Percentiles rank a stretch among this genome's conserved stretches.
These are phyloP conservation scores for Recurvirostra avosetta DNA, from an alignment of 2,113 vertebrate species.

Conservation along the genomic window DNA sequence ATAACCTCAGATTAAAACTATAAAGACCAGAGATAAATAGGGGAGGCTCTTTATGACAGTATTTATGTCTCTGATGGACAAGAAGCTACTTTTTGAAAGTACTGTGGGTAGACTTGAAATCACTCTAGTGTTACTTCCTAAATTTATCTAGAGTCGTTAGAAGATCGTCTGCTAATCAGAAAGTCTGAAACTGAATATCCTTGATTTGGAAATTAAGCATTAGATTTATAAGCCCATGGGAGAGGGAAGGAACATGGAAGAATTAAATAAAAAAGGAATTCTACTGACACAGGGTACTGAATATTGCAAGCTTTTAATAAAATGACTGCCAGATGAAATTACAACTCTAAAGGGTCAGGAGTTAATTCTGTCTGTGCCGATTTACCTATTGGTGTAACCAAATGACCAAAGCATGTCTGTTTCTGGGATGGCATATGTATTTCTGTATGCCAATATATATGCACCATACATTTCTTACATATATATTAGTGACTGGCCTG, in stretches of 20 bases:
- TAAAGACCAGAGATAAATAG: not conserved
- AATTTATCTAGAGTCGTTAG: not conserved
- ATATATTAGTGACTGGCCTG: not conserved
- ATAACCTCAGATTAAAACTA: not conserved
- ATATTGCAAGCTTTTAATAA: not conserved
- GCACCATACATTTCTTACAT: not conserved
- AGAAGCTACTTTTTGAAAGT: not conserved
- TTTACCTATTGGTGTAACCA: not conserved
- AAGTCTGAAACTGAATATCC: not conserved
- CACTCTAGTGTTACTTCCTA: not conserved
- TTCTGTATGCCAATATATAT: not conserved
- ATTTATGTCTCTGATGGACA: not conserved
- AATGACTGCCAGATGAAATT: not conserved
- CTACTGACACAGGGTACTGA: not conserved
- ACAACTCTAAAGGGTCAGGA: not conserved
- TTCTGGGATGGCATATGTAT: not conserved
- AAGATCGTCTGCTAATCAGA: not conserved
- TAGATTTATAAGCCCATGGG: not conserved
- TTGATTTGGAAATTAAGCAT: not conserved
- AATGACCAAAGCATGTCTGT: not conserved
- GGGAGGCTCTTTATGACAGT: not conserved
- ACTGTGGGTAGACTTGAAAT: not conserved
- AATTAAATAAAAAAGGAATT: not conserved
- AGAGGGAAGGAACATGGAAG: not conserved
- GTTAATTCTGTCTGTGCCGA: not conserved